phyloP scores from a whole-genome alignment of 2,888 invertebrate species.

The Thecophora atra region DNA sequence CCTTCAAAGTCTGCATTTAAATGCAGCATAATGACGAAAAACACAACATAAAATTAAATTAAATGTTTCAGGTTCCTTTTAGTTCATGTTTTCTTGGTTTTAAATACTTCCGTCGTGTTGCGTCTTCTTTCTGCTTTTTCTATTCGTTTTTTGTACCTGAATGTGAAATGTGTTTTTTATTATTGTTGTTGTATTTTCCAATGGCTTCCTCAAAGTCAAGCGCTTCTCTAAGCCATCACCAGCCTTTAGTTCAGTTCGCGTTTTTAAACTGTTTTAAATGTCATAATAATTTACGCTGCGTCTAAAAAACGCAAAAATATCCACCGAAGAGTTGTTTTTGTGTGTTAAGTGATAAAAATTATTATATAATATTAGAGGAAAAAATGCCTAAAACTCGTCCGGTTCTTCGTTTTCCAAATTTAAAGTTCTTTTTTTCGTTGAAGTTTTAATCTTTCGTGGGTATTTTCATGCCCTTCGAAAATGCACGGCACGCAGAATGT shows the following conservation, averaged over 20 bases:
- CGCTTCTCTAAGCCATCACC: background rate
- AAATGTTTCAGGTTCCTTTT: constrained; percentile 1
- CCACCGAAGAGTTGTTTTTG: no score
- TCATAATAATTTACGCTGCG: constrained; percentile 16
- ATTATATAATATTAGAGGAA: background rate
- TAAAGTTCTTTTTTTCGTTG: background rate
- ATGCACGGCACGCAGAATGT: constrained; percentile 57
- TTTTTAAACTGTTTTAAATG: constrained; percentile 29
- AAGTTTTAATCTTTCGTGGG: background rate
- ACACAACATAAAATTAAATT: constrained; percentile 30
- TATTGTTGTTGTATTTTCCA: constrained; percentile 17
- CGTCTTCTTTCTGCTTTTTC: background rate
- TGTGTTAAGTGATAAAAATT: background rate
- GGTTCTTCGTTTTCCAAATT: background rate
- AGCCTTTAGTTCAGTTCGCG: constrained; percentile 25
- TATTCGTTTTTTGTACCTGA: no score
- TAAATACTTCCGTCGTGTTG: background rate
- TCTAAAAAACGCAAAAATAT: no score
- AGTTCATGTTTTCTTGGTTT: background rate
- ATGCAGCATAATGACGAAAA: background rate
- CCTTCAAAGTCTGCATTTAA: background rate
- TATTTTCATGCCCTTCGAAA: constrained; percentile 12
- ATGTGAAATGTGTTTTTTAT: background rate
- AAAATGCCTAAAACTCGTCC: background rate
- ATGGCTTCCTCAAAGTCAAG: constrained; percentile 25